phyloP scores from a whole-genome alignment of 30 jellyfish, hydroid and myxozoan species.

The Morbakka virulenta region DNA sequence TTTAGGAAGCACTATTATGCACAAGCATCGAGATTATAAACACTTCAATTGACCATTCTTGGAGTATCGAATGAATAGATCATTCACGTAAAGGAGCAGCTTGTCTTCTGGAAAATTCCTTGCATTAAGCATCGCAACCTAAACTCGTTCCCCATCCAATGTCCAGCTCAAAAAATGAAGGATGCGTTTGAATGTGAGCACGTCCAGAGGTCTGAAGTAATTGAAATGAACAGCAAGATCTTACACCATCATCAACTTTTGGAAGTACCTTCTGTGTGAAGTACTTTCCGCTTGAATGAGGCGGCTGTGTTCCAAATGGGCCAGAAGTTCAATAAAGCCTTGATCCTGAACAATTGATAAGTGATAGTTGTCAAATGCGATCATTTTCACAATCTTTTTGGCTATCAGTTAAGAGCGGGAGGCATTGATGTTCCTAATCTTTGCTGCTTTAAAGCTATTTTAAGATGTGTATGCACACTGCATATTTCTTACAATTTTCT shows the following conservation, averaged over 20 bases:
- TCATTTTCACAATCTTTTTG: conserved; percentile 37
- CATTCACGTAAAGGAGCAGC: conserved; percentile 43
- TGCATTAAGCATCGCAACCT: conserved; percentile 51
- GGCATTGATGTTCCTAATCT: conserved; percentile 40
- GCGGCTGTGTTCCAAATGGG: conserved; percentile 50
- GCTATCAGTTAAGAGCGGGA: conserved; percentile 22
- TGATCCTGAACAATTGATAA: conserved; percentile 49
- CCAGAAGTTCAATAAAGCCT: conserved; percentile 46
- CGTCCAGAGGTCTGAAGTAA: conserved; percentile 72
- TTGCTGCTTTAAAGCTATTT: conserved; percentile 10
- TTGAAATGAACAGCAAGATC: conserved; percentile 17
- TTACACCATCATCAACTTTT: conserved; percentile 12
- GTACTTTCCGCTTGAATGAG: conserved; percentile 44
- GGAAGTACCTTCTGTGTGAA: conserved; percentile 43
- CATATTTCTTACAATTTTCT: conserved; percentile 35
- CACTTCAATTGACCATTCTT: conserved; percentile 43
- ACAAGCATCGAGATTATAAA: conserved; percentile 44
- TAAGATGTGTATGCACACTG: conserved; percentile 25
- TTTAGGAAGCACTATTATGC: conserved; percentile 62
- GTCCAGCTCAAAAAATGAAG: conserved; percentile 38
- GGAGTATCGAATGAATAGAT: conserved; percentile 32
- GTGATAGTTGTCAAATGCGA: conserved; percentile 59
- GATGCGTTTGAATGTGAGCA: conserved; percentile 62
- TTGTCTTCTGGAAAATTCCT: conserved; percentile 62
- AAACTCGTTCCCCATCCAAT: conserved; percentile 49